Base-by-base conservation (phyloP, 1,140 invertebrate genomes). In the Cydia strobilella region DNA sequence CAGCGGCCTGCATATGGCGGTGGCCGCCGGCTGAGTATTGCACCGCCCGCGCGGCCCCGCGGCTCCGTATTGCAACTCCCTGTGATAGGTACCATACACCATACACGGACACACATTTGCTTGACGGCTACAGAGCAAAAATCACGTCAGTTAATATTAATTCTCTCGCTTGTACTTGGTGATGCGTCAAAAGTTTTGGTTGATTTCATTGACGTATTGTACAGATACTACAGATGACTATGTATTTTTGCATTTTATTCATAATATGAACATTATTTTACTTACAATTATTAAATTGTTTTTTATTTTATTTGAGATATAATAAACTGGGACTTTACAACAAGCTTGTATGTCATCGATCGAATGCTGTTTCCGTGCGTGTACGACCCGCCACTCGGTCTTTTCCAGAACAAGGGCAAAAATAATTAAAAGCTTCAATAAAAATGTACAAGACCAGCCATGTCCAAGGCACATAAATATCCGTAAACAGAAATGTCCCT, bases 401-500 rank as follows among this genome's bases (percentile, higher is more conserved):
- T 54, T 23, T 59, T 59, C 1, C 78, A 80, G 75, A 78, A 65
- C 62, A 59, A 77, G 20, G 75, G 76, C 75, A 79, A 79, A 59
- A 88, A 84, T 75, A 82, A 66, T 84, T 77, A 83, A 80, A 88
- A 86, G 85, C 85, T 84, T 77, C 79, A 84, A 86, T 80, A 79
- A 42, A 79, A 84, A 79, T 77, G 73, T 74, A 85, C 80, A 86
- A 82, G 81, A 84, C 82, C 79, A 76, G 77, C 82, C 84, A 81
- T 80, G 76, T 84, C 78, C 83, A 91, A 92, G 90, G 90, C 90
- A 92, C 90, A 76, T 88, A 87, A 87, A 86, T 84, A 87, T 86
- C 80, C 74, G 75, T 86, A 84, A 90, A 85, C 73, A 80, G 88
- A 90, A 82, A 84, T 45, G 63, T 79, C 73, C 79, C 88, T 82